Conservation (phyloP, 1,140 invertebrate species). For the Trichonephila clavata region DNA sequence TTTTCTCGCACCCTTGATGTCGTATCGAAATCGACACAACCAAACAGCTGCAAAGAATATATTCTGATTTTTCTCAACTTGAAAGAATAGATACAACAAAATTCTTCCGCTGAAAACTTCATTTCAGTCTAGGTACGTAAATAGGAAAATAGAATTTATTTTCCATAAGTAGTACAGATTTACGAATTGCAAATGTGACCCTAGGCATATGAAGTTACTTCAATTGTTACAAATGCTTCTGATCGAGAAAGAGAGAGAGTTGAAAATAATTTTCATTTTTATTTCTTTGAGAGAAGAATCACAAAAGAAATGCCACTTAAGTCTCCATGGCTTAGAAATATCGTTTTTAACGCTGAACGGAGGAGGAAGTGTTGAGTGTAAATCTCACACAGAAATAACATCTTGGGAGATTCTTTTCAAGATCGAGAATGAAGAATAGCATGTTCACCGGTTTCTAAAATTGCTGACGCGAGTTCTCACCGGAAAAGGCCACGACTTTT, state of each 20-base stretch:
- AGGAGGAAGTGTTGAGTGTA: not conserved
- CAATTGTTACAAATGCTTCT: slow-evolving; percentile 14
- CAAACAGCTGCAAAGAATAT: too few species aligned
- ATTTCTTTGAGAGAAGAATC: not conserved
- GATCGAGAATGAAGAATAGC: not conserved
- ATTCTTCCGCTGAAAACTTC: not conserved
- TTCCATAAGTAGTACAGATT: not conserved
- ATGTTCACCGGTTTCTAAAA: not conserved
- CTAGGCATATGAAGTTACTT: not conserved
- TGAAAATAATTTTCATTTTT: slow-evolving; percentile 5
- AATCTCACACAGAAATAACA: slow-evolving; percentile 17
- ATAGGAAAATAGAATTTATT: not conserved
- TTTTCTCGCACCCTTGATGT: too few species aligned
- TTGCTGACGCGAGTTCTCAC: not conserved
- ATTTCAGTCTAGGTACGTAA: not conserved
- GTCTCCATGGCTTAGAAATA: not conserved
- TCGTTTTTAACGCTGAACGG: not conserved
- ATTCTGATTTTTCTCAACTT: not conserved
- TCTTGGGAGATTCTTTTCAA: not conserved
- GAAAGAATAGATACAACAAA: not conserved
- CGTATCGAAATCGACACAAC: too few species aligned
- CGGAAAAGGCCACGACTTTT: not conserved
- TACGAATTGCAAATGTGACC: not conserved
- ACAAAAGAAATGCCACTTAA: slow-evolving; percentile 18
- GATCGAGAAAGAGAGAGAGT: not conserved